Base-by-base conservation (phyloP, 2,888 invertebrate species). In the Calephelis perditalis region DNA sequence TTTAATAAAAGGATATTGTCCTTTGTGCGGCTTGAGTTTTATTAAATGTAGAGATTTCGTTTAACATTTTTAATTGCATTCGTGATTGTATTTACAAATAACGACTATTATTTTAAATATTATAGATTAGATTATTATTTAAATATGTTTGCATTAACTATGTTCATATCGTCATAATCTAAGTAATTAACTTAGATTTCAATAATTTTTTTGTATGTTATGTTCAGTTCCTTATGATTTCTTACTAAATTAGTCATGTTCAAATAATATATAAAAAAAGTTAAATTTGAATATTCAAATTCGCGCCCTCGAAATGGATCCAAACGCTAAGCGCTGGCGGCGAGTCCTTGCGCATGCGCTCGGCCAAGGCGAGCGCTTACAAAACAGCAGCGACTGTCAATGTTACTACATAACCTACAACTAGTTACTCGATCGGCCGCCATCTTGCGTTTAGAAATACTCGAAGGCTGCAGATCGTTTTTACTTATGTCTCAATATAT, bases 311-410 rank as follows among this genome's bases (percentile, higher is more conserved):
- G 74, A 72, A 75, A 69, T 66, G 62, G 35, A 35, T 52, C 36
- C 52, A 52, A 52, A 52, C 35, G 52, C 52, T 35, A 52, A 52
- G 52, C 52, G 52, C 52, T 52, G 52, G 60, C 71, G 68, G 68
- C 69, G 69, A 74, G 82, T 82, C 82, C 82, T 83, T 80, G 81
- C 78, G 80, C 76, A 60, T 68, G 78, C 80, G 82, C 76, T 75
- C 77, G 79, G 83, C 81, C 85, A 82, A 84, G 84, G 82, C 84
- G 71, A 76, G 69, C 75, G 75, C 74, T 77, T 73, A 75, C 75
- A 76, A 76, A 73, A 52, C 52, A 52, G 52, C 52, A 52, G n/a
- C 52, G 52, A 79, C 83, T 79, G 86, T 84, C 86, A 86, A 86
- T 86, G 86, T 85, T 83, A 86, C 86, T 83, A 84, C 79, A 79